Evolutionary conservation across 2,113 vertebrate species (phyloP).

Genomic region (Ailuropoda melanoleuca): DNA sequence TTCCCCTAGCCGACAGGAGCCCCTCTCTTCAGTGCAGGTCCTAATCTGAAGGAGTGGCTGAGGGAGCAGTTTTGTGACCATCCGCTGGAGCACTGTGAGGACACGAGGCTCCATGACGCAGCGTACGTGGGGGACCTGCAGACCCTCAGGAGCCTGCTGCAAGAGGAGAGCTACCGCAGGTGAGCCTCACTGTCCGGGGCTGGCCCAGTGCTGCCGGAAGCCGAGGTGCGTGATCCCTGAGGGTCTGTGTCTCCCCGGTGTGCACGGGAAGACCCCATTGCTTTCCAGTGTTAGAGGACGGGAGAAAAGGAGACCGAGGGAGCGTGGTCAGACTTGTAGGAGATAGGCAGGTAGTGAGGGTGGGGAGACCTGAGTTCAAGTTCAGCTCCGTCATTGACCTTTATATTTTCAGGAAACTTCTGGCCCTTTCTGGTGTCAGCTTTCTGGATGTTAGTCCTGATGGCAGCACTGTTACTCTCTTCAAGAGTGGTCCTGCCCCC

Average conservation of each 20-base stretch:
- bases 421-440: not conserved
- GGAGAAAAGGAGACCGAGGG: accelerated
- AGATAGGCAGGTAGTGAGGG: not conserved
- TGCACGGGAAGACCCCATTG: not conserved
- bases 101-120: constrained; percentile 93
- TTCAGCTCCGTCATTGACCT: not conserved
- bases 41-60: constrained; percentile 95
- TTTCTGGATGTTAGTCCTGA: not conserved
- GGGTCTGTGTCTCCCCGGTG: accelerated
- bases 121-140: constrained; percentile 94
- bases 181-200: constrained; percentile 58
- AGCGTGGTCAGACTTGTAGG: not conserved
- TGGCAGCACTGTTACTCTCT: not conserved
- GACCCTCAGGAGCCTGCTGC: constrained; percentile 90
- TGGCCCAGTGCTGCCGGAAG: accelerated
- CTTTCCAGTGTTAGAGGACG: not conserved
- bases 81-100: constrained; percentile 91
- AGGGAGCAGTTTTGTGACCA: constrained; percentile 95
- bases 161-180: constrained; percentile 92
- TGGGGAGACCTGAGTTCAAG: not conserved
- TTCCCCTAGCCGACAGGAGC: not conserved
- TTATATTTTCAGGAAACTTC: not conserved
- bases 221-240: not conserved
- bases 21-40: constrained; percentile 87
- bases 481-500: not conserved